phyloP scores from a whole-genome alignment of 2,113 vertebrate genomes.

The Eira barbara region DNA sequence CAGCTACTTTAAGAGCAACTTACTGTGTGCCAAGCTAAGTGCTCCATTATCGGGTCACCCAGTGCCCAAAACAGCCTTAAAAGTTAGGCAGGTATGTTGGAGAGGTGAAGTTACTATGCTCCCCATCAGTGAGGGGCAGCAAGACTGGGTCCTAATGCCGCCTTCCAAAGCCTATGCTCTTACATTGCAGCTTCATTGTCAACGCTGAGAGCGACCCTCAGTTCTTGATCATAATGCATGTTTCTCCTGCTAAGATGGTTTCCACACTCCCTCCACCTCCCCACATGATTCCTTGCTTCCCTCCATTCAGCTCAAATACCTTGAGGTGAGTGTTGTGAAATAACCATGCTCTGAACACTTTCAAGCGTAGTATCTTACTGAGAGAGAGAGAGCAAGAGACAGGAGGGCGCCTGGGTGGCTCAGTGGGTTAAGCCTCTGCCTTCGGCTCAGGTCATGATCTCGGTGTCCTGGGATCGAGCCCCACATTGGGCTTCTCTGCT shows the following conservation, averaged over 20 bases:
- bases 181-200: neutral
- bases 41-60: constrained; percentile 35
- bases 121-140: neutral
- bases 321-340: neutral
- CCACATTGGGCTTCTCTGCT: no score
- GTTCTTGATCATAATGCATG: neutral
- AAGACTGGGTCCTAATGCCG: neutral
- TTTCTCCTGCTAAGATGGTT: neutral
- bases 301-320: neutral
- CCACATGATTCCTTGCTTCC: neutral
- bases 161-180: neutral
- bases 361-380: neutral
- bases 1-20: constrained; percentile 63
- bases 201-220: neutral
- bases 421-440: no score
- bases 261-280: neutral
- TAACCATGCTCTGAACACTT: neutral
- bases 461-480: no score
- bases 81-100: neutral
- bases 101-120: neutral
- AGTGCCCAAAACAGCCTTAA: neutral
- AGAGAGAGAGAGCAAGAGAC: neutral
- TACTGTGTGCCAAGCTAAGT: constrained; percentile 37
- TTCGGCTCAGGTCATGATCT: no score
- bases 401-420: no score